Percentiles rank a stretch among this genome's conserved stretches.
Conservation (phyloP, 2,888 invertebrate species). For the Vanessa cardui region DNA sequence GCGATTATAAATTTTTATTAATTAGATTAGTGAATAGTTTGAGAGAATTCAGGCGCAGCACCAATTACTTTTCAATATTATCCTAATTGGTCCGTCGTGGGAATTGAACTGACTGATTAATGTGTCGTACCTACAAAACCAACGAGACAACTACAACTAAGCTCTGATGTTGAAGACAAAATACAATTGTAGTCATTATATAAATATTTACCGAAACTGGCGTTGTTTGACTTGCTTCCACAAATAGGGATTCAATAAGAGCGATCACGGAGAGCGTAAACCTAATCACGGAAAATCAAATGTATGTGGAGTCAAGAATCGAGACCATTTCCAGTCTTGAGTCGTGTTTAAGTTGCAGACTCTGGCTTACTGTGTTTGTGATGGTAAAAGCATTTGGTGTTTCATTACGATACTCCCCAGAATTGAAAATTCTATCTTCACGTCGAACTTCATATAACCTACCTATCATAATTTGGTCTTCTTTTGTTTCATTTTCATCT, state of each 20-base stretch:
- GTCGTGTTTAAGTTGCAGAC: slow-evolving; percentile 28
- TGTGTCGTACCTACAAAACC: no score
- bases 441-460: background rate
- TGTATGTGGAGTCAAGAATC: slow-evolving; percentile 43
- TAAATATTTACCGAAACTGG: slow-evolving; percentile 11
- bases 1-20: no score
- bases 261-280: slow-evolving; percentile 61
- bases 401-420: slow-evolving; percentile 22
- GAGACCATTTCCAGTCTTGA: slow-evolving; percentile 37
- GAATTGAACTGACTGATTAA: no score
- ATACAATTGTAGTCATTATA: slow-evolving; percentile 9
- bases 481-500: background rate
- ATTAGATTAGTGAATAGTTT: no score
- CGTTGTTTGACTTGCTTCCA: slow-evolving; percentile 27
- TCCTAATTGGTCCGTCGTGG: no score
- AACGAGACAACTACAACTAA: background rate
- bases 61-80: no score
- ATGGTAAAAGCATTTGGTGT: slow-evolving; percentile 32
- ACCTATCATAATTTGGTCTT: background rate
- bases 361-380: slow-evolving; percentile 26
- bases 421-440: background rate
- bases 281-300: slow-evolving; percentile 68
- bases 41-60: no score
- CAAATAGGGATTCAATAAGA: slow-evolving; percentile 50
- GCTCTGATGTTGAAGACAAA: background rate